Evolutionary conservation across 2,113 vertebrate species (phyloP), one percentile per base, ranked within the genome.

Genomic region (Hippocampus zosterae): DNA sequence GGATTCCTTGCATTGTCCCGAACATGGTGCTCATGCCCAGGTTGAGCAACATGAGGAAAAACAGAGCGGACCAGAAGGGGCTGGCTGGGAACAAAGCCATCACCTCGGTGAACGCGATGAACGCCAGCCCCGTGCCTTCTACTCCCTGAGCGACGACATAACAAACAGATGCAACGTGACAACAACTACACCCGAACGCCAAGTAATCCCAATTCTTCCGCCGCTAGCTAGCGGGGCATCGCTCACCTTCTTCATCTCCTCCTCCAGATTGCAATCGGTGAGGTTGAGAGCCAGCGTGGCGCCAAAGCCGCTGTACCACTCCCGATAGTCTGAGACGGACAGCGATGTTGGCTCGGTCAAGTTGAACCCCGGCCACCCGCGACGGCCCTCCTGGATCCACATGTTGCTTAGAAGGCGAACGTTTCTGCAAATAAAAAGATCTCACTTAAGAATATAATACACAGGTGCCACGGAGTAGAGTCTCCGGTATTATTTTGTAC

Each of bases 41-140:
- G 88, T 98, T 99, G 79, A 99, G 95, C 78, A 99, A 92, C 97
- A 99, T 99, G 76, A 99, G 85, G 92, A 99, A 99, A 87, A 99
- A 99, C 90, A 99, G 93, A n/a, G 94, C 90, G 0, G 97, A 98
- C 97, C 97, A 99, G 83, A 99, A 97, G 0, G 97, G 97, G 2
- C 96, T 98, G 59, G 92, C 96, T 0, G 96, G 97, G 84, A 99
- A 99, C 68, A 95, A 94, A 0, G 96, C 95, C 95, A 99, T 98
- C 79, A 97, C 97, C 85, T 99, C 97, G 0, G 97, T 99, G 92
- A 99, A 99, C 9, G 96, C 95, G 2, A 99, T 99, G 88, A 99
- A 99, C 19, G 97, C 97, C 85, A 99, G 89, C 62, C 97, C 97
- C 0, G 97, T 99, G 33, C 97, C 97, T 80, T 98, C 97, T 56